These are phyloP conservation scores for Pachyramphus minor DNA, from an alignment of 2,113 vertebrate genomes.

Conservation along the genomic window DNA sequence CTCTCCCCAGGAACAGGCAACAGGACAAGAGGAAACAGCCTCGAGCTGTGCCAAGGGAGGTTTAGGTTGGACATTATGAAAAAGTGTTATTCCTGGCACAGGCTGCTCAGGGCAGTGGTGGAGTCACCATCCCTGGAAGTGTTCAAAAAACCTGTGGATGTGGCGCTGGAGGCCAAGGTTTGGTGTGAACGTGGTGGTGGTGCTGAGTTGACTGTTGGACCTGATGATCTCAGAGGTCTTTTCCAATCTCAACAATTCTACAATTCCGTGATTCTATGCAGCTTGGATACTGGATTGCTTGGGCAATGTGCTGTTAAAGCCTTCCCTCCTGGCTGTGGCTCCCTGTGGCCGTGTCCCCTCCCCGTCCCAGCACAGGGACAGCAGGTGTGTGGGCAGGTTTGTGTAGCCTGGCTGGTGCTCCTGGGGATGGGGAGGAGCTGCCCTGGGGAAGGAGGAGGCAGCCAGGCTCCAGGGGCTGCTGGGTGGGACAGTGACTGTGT, in stretches of 20 bases:
- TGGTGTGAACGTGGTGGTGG: neutral
- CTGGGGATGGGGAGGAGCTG: neutral
- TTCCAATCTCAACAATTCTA: neutral
- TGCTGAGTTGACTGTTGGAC: neutral
- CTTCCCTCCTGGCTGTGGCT: accelerated
- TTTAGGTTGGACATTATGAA: neutral
- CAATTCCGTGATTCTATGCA: neutral
- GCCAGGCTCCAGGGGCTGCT: neutral
- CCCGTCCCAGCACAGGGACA: neutral
- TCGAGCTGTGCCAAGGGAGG: neutral
- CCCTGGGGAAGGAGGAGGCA: neutral
- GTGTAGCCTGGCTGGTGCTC: neutral
- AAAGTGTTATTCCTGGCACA: neutral
- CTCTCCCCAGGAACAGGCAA: neutral
- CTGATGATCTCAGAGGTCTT: neutral
- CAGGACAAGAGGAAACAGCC: neutral
- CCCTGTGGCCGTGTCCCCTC: neutral
- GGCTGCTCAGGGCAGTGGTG: neutral
- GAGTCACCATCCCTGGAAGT: neutral
- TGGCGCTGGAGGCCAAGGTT: neutral
- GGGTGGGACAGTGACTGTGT: accelerated
- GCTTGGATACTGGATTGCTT: neutral
- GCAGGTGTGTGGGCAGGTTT: neutral
- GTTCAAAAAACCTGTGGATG: neutral
- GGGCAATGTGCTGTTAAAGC: accelerated